Evolutionary conservation across 2,113 vertebrate genomes (phyloP).

Genomic region (Cacatua alba): DNA sequence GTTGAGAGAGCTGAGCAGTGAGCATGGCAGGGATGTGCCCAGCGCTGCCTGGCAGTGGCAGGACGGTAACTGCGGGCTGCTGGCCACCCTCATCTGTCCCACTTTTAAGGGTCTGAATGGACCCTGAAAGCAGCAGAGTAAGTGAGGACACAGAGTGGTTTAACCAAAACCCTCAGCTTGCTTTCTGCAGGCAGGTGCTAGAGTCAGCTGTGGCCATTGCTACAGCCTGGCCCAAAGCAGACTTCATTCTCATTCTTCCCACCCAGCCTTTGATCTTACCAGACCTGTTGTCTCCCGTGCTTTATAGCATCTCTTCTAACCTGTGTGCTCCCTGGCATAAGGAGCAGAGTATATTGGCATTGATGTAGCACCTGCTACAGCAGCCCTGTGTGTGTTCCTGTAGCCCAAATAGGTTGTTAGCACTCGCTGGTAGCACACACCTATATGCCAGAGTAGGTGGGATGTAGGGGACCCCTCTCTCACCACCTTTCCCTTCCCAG

Average conservation of each 20-base stretch:
- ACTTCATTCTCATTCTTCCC: neutral
- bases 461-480: neutral
- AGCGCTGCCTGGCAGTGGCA: neutral
- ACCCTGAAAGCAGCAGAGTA: neutral
- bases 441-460: neutral
- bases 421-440: neutral
- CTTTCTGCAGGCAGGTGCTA: neutral
- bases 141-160: neutral
- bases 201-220: neutral
- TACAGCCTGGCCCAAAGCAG: neutral
- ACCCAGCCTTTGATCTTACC: neutral
- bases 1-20: neutral
- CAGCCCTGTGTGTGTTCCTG: neutral
- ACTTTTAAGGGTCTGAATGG: neutral
- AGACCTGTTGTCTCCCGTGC: neutral
- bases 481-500: neutral
- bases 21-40: fast-evolving
- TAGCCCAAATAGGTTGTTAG: neutral
- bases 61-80: neutral
- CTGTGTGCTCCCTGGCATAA: fast-evolving
- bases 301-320: neutral
- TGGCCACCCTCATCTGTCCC: neutral
- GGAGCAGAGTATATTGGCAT: neutral
- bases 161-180: neutral
- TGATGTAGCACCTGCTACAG: neutral